Base-by-base conservation (phyloP, 2,797 vertebrate genomes). In the Schizopygopsis malacanthus region DNA sequence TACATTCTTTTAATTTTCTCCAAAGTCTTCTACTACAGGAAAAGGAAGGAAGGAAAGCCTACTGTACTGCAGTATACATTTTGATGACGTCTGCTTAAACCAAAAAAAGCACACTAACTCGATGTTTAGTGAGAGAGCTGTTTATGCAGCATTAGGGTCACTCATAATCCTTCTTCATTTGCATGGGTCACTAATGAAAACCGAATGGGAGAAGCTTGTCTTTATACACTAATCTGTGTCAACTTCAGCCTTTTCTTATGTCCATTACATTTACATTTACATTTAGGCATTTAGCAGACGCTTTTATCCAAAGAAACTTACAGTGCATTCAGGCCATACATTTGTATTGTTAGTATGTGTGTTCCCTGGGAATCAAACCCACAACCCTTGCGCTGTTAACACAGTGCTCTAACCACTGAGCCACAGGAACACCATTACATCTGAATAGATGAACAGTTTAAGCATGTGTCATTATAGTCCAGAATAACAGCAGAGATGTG, bases 81-180 rank as follows among this genome's bases (percentile, higher is more conserved):
- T 45, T 56, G 77, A 79, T 79, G 77, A 79, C 8, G 13, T 15
- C 39, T 67, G 54, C 67, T 47, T 18, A 22, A 69, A 43, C 56
- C 28, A 43, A 63, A 84, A 84, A 37, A 85, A 81, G 59, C 81
- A 84, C 73, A 69, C 47, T 59, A 79, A 82, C 80, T 50, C 69
- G 39, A 70, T 25, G 8, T n/a, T 59, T 18, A 79, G 65, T 54
- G 22, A 79, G 61, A 75, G 71, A 84, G 82, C 52, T 56, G 69
- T 80, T 28, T 20, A 59, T 56, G 45, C 76, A 73, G 61, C 33
- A 75, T 69, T 45, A 41, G 22, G 69, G 25, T 73, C 79, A 82
- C 37, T 73, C 72, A 4, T 79, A 85, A 85, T 82, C 37, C n/a
- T 39, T 4, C 43, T 52, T 45, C 39, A 54, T 41, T 73, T 41